Percentiles rank a stretch among this genome's conserved stretches.
phyloP scores from a whole-genome alignment of 2,888 invertebrate genomes.

The Embidobia sp. region DNA sequence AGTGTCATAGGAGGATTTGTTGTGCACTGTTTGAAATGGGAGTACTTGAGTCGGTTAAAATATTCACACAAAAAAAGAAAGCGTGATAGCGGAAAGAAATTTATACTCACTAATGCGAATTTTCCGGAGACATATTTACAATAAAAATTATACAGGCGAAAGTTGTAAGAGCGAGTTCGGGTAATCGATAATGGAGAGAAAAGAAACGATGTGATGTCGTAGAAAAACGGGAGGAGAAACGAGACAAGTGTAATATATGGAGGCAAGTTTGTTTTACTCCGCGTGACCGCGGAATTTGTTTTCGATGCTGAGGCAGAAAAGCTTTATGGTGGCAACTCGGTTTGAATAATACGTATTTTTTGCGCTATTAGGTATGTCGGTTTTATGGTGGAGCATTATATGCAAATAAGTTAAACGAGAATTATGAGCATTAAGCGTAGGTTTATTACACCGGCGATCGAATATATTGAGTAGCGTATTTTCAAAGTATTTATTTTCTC shows the following conservation, averaged over 20 bases:
- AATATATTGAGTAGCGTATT: constrained; percentile 10
- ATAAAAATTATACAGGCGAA: constrained; percentile 33
- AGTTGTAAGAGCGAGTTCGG: constrained; percentile 17
- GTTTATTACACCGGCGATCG: constrained; percentile 7
- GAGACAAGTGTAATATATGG: constrained; percentile 60
- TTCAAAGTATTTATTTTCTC: background rate
- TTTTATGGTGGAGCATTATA: constrained; percentile 35
- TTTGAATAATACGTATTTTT: constrained; percentile 43
- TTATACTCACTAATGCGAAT: constrained; percentile 7
- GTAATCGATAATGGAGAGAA: constrained; percentile 39
- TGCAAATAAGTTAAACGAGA: constrained; percentile 37
- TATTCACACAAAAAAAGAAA: constrained; percentile 1
- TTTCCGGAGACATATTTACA: constrained; percentile 36
- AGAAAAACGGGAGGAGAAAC: constrained; percentile 44
- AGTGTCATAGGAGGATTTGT: too few species aligned
- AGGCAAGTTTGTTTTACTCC: constrained; percentile 53
- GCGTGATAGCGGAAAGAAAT: background rate
- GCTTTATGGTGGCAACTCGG: constrained; percentile 59
- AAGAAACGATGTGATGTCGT: constrained; percentile 23
- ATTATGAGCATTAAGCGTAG: constrained; percentile 25
- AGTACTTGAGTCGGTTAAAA: constrained; percentile 33
- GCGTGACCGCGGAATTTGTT: constrained; percentile 64
- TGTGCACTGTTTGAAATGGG: too few species aligned
- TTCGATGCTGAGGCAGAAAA: constrained; percentile 62
- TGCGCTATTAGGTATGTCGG: constrained; percentile 1